Conservation (phyloP, 2,888 invertebrate genomes). For the Philonicus albiceps region DNA sequence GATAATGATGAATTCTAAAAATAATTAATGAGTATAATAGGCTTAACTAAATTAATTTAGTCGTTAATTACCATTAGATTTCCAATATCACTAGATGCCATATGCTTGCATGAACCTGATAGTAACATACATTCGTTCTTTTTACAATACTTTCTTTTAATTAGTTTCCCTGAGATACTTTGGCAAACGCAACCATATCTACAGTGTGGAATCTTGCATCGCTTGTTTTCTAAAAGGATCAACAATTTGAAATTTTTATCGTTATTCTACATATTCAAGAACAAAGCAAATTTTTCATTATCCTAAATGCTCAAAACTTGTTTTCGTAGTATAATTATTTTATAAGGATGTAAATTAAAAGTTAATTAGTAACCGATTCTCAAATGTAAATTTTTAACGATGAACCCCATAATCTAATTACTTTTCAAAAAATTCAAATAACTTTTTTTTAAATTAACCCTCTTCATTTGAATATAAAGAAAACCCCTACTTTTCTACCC, state of each 20-base stretch:
- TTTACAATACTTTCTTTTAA: slow-evolving; percentile 70
- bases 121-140: slow-evolving; percentile 63
- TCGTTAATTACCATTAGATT: neutral
- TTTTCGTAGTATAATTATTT: no score
- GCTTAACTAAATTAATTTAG: neutral
- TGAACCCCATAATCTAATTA: no score
- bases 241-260: neutral
- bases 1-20: slow-evolving; percentile 57
- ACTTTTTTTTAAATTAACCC: no score
- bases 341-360: no score
- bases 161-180: slow-evolving; percentile 65
- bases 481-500: no score
- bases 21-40: neutral
- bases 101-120: slow-evolving; percentile 62
- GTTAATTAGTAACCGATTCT: no score
- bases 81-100: neutral
- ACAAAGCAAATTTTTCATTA: neutral
- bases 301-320: no score
- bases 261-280: neutral
- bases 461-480: no score
- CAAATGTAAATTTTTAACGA: no score
- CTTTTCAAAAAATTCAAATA: no score
- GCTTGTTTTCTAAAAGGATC: neutral
- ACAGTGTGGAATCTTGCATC: slow-evolving; percentile 68
- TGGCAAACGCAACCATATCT: slow-evolving; percentile 73